Conservation (phyloP, 2,888 invertebrate species). For the Leptinotarsa tumamoca region DNA sequence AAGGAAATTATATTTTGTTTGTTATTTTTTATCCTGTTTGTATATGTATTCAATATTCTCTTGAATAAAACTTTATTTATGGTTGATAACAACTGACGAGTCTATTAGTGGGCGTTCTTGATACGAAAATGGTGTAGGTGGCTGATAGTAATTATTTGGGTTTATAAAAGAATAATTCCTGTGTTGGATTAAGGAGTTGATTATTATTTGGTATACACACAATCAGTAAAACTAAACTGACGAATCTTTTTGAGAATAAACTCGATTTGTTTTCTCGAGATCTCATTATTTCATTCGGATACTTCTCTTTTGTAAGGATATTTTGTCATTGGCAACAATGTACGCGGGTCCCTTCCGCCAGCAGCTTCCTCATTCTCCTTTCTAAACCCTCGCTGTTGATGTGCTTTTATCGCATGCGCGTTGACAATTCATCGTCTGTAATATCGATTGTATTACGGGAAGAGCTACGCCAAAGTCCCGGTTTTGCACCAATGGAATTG, state of each 20-base stretch:
- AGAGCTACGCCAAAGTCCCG: conserved; percentile 8
- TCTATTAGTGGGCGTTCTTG: not conserved
- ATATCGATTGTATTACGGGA: conserved; percentile 10
- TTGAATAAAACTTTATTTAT: not conserved
- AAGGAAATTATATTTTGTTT: too few species aligned
- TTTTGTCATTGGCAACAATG: not conserved
- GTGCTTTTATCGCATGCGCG: conserved; percentile 4
- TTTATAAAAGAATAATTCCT: not conserved
- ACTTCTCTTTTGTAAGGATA: not conserved
- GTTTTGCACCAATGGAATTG: conserved; percentile 26
- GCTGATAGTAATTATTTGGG: not conserved
- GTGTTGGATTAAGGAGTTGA: not conserved
- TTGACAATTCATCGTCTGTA: not conserved
- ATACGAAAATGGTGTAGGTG: conserved; percentile 1
- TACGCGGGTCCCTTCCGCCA: not conserved
- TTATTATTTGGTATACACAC: not conserved
- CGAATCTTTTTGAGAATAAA: too few species aligned
- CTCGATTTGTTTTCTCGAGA: too few species aligned
- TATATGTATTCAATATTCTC: not conserved
- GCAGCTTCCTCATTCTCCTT: conserved; percentile 6
- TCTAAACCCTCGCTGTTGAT: not conserved
- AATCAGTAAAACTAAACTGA: not conserved
- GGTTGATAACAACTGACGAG: not conserved
- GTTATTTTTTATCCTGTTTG: too few species aligned
- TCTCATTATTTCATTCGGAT: not conserved